Evolutionary conservation across 1,140 invertebrate genomes (phyloP).

Genomic region (Drosophila truncata): DNA sequence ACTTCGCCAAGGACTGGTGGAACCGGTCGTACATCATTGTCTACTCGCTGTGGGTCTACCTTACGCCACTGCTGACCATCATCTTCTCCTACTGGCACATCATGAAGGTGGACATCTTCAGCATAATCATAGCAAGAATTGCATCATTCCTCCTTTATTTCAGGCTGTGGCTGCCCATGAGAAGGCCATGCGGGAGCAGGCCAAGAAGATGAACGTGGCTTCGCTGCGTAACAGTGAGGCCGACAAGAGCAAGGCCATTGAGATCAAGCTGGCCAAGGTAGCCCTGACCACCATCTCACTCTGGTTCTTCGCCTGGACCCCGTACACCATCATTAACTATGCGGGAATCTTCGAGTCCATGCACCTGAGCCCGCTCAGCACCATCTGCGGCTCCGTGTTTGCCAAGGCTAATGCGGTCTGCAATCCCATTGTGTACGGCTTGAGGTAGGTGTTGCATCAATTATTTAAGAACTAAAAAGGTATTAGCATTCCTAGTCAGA

Average conservation of each 20-base stretch:
- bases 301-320: constrained; percentile 92
- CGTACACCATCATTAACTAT: constrained; percentile 90
- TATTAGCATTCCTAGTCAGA: too few relatives aligned
- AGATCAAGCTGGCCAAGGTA: constrained; percentile 89
- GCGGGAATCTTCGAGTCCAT: constrained; percentile 88
- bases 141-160: neutral
- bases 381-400: constrained; percentile 90
- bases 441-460: constrained; percentile 54
- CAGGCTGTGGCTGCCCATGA: constrained; percentile 90
- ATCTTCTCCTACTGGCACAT: constrained; percentile 91
- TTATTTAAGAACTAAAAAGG: too few relatives aligned
- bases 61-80: constrained; percentile 88
- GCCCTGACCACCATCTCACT: constrained; percentile 90
- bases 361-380: constrained; percentile 88
- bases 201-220: constrained; percentile 91
- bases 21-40: constrained; percentile 89
- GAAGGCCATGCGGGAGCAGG: constrained; percentile 90
- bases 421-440: constrained; percentile 89
- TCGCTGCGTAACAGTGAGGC: constrained; percentile 88
- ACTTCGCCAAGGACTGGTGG: constrained; percentile 88
- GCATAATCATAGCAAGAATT: neutral
- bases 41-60: constrained; percentile 89
- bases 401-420: constrained; percentile 89
- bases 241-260: constrained; percentile 87
- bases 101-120: constrained; percentile 86